Evolutionary conservation across 2,113 vertebrate species (phyloP).

Genomic region (Poicephalus meyeri): DNA sequence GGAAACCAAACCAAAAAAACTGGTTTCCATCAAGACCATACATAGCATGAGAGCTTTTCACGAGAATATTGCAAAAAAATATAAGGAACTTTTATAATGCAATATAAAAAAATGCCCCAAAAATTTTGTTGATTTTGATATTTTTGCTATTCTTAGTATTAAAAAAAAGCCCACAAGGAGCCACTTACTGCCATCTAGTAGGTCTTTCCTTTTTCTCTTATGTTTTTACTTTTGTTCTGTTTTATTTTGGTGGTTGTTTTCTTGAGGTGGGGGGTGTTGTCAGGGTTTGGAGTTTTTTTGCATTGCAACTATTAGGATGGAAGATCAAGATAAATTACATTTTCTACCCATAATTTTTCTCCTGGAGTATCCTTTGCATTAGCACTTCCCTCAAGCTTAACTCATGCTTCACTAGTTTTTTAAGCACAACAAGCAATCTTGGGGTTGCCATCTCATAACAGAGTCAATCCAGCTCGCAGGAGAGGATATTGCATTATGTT

Average conservation of each 20-base stretch:
- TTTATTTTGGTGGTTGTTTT: background rate
- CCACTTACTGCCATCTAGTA: background rate
- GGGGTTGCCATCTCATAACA: background rate
- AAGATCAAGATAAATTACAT: constrained; percentile 48
- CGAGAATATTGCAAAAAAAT: background rate
- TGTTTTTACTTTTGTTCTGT: background rate
- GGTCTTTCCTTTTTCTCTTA: background rate
- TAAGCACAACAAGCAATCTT: constrained; percentile 24
- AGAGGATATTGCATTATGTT: background rate
- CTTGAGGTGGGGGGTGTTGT: background rate
- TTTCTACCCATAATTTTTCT: constrained; percentile 34
- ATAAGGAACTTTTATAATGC: background rate
- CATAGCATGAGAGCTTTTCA: background rate
- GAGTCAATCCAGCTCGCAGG: background rate
- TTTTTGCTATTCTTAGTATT: background rate
- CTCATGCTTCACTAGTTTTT: constrained; percentile 10
- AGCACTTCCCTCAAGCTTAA: constrained; percentile 38
- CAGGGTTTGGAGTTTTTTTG: background rate
- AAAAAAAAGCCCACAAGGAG: background rate
- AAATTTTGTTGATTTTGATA: background rate
- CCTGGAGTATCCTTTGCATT: background rate
- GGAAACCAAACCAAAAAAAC: background rate
- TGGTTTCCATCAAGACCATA: background rate
- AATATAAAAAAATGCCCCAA: background rate
- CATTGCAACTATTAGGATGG: background rate